A percentile compares a stretch with the other conserved stretches of the same genome.
phyloP scores from a whole-genome alignment of 2,113 vertebrate genomes.

The Sinocyclocheilus rhinocerous region DNA sequence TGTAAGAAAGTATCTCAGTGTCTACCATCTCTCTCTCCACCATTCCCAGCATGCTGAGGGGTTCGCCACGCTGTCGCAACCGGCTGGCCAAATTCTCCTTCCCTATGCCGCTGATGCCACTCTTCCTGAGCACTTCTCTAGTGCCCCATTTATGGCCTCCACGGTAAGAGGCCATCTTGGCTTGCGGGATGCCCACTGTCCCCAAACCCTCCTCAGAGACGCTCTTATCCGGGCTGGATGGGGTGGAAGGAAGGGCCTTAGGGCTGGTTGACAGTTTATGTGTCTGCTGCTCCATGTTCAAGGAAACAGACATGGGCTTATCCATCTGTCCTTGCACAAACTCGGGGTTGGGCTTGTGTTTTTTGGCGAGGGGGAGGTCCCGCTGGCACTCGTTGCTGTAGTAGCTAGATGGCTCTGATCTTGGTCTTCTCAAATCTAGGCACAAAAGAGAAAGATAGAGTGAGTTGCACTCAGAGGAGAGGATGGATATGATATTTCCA shows the following conservation, averaged over 20 bases:
- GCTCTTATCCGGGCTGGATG: conserved; percentile 67
- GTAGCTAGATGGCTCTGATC: conserved; percentile 97
- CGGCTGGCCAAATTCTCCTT: conserved; percentile 84
- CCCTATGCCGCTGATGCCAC: conserved; percentile 77
- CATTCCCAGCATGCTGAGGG: conserved; percentile 91
- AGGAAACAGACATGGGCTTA: conserved; percentile 88
- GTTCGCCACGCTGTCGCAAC: conserved; percentile 87
- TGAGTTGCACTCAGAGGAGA: conserved; percentile 8
- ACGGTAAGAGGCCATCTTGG: conserved; percentile 70
- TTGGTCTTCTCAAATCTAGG: conserved; percentile 90
- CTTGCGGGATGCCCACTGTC: conserved; percentile 76
- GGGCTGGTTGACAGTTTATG: conserved; percentile 85
- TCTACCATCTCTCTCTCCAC: conserved; percentile 88
- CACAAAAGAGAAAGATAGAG: conserved; percentile 7
- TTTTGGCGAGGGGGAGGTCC: conserved; percentile 95
- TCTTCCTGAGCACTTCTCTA: conserved; percentile 84
- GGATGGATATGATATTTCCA: conserved; percentile 35
- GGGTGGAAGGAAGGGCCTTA: conserved; percentile 69
- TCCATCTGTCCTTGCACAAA: conserved; percentile 88
- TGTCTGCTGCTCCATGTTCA: conserved; percentile 88
- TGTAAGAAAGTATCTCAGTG: conserved; percentile 85
- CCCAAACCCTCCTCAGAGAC: conserved; percentile 73
- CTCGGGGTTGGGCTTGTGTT: conserved; percentile 97
- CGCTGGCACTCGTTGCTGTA: conserved; percentile 93
- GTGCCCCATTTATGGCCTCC: conserved; percentile 83